These are phyloP conservation scores for Nesoenas mayeri DNA, from an alignment of 2,113 vertebrate genomes.

Conservation along the genomic window DNA sequence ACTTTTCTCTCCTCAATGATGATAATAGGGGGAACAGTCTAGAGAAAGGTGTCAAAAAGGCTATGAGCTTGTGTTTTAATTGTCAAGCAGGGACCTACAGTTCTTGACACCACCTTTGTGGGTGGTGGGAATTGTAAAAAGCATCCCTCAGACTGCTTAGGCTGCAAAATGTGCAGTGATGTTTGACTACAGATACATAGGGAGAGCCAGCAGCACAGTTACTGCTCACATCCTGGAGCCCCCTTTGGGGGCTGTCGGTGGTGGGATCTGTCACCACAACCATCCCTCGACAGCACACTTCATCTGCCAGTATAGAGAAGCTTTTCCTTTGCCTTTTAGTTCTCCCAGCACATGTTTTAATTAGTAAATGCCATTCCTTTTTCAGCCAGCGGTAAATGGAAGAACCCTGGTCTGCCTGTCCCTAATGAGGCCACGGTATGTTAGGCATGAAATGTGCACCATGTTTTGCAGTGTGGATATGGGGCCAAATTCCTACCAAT, in stretches of 20 bases:
- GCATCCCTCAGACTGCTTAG: not conserved
- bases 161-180: not conserved
- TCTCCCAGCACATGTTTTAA: not conserved
- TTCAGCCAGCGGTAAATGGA: not conserved
- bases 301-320: not conserved
- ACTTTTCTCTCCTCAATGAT: not conserved
- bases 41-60: not conserved
- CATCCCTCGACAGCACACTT: accelerated
- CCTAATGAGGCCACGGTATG: not conserved
- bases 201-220: not conserved
- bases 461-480: not conserved
- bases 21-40: not conserved
- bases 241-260: not conserved
- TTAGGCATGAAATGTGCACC: not conserved
- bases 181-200: not conserved
- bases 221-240: not conserved
- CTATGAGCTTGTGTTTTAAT: not conserved
- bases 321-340: not conserved
- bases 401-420: not conserved
- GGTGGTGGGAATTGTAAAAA: not conserved
- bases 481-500: not conserved
- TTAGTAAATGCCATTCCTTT: not conserved
- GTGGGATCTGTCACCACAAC: not conserved
- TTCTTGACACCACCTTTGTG: not conserved
- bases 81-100: not conserved